A percentile compares a stretch with the other conserved stretches of the same genome.
Evolutionary conservation across 2,797 vertebrate genomes (phyloP).

Genomic region (Chromis chromis): DNA sequence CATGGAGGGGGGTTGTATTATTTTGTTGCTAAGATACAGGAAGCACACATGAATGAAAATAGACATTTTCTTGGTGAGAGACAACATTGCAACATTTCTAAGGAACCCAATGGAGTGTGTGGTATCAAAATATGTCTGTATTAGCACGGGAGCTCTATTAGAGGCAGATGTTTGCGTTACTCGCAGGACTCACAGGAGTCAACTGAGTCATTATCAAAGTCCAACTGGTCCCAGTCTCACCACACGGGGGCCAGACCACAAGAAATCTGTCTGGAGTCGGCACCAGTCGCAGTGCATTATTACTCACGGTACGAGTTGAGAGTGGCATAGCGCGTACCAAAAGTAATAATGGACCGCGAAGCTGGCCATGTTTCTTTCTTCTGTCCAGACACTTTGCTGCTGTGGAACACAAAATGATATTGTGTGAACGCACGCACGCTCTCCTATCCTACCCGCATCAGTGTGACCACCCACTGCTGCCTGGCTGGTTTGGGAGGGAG

Average conservation of each 20-base stretch:
- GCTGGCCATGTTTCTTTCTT: constrained; percentile 79
- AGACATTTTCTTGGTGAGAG: constrained; percentile 37
- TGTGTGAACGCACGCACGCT: not conserved
- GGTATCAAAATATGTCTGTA: constrained; percentile 47
- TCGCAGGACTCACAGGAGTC: constrained; percentile 45
- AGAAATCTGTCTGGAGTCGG: constrained; percentile 65
- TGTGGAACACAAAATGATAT: constrained; percentile 30
- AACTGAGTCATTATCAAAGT: constrained; percentile 51
- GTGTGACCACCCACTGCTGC: constrained; percentile 57
- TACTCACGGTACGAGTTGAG: constrained; percentile 99
- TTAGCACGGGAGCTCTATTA: constrained; percentile 57
- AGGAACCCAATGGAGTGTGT: constrained; percentile 40
- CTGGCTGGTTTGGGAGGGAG: constrained; percentile 50
- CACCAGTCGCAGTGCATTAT: constrained; percentile 96
- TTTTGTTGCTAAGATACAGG: constrained; percentile 71
- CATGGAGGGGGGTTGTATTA: constrained; percentile 33
- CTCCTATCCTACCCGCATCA: constrained; percentile 63
- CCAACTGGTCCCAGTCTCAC: constrained; percentile 42
- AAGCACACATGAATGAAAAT: constrained; percentile 50
- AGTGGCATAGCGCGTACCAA: constrained; percentile 99
- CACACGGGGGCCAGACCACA: constrained; percentile 28
- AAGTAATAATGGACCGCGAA: constrained; percentile 98
- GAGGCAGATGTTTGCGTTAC: constrained; percentile 63
- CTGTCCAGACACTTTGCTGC: constrained; percentile 35
- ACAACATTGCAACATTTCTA: constrained; percentile 52